Base-by-base conservation (phyloP, 2,797 vertebrate genomes). In the Trachurus trachurus region DNA sequence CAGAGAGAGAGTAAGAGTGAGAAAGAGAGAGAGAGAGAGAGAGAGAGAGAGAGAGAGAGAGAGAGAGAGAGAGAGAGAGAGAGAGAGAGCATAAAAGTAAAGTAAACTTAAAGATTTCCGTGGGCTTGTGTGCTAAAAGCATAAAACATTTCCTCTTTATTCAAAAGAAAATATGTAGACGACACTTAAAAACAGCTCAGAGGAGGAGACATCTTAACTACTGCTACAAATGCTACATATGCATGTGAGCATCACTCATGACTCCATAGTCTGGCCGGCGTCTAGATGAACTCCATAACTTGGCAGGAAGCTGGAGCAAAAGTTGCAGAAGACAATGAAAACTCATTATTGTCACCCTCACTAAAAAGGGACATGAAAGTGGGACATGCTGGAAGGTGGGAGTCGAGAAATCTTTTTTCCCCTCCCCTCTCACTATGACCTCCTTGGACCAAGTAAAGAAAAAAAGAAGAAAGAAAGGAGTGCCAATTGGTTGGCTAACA, bases 281-380 rank as follows among this genome's bases (percentile, higher is more conserved):
- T 71, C 60, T 66, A 70, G 62, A 68, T 83, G 62, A 86, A 84
- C 58, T 81, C 70, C 67, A 76, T 78, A 62, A 82, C 70, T 84
- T 89, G 81, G 80, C 82, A 83, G 65, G 71, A 85, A 88, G 80
- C 78, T 83, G 77, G 67, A 84, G 80, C 71, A 79, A 74, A 80
- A 88, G 87, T 83, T 86, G 75, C 70, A 71, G 74, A 74, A 87
- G 81, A 87, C 83, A 85, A 80, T 82, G 76, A 88, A 91, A 93
- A 92, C 66, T 91, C 76, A 85, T 85, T 89, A 85, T 85, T 89
- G 88, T 93, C 88, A 90, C 86, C 89, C 66, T 88, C 84, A 74
- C 84, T 87, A 89, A 94, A 94, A 94, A 89, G 89, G 93, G 89
- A 91, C 92, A 93, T 86, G 87, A 93, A 95, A 95, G 91, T 95